Base-by-base conservation (phyloP, 2,797 vertebrate species). In the Hipposideros larvatus region DNA sequence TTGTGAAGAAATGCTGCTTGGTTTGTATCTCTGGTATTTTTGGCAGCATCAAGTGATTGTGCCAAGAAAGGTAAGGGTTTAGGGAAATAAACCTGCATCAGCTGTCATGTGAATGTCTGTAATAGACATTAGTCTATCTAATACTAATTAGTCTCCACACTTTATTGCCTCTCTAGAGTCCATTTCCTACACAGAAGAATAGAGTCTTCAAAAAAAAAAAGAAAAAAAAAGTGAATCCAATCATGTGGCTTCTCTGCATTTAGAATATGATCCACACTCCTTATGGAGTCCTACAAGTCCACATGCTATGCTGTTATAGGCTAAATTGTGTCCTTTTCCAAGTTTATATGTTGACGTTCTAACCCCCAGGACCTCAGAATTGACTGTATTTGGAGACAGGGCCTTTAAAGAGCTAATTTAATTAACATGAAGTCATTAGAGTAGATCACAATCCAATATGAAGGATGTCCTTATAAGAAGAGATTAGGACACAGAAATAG, bases 1-100 rank as follows among this genome's bases (percentile, higher is more conserved):
- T 96, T 75, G 28, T 43, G 63, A 90, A 65, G 22, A 95, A 94
- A 71, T 59, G 7, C 7, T 71, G 18, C 14, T 93, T 92, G 22
- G 8, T 79, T 53, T 92, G 4, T 79, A 9, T 78, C 31, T 83
- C 21, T 75, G 11, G 10, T 31, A 11, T 75, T 92, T 88, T 83
- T 37, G 15, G 14, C 18, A 26, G 24, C 6, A 28, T 85, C 74
- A 59, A 37, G 3, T 74, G n/a, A 43, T 65, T 53, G 5, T 80
- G 13, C 10, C n/a, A 77, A 7, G 4, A n/a, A 65, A 90, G 63
- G 37, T 28, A 46, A 73, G 1, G 4, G 10, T 37, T 70, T n/a
- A 88, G 73, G 48, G 13, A 55, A 80, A 71, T 80, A 21, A 85
- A 19, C 46, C 18, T 48, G 7, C n/a, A 21, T 78, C 21, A 68